Base-by-base conservation (phyloP, 2,797 vertebrate species). In the Smutsia temminckii region DNA sequence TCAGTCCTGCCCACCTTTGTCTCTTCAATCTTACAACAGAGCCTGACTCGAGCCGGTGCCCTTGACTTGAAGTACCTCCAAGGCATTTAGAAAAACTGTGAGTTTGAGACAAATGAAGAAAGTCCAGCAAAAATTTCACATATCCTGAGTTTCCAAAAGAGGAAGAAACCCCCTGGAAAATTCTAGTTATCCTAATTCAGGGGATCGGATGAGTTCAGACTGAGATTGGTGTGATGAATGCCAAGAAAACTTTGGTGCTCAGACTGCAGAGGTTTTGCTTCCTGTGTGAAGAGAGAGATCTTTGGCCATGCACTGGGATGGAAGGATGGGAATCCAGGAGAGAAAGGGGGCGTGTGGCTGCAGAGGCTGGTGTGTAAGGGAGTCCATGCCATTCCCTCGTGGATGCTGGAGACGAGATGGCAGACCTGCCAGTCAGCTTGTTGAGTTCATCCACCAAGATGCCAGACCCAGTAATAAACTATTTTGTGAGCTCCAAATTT, bases 121-220 rank as follows among this genome's bases (percentile, higher is more conserved):
- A 14, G 14, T 53, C 72, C 88, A 92, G 37, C 25, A 11, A 64
- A 91, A 78, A 37, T 21, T 23, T 84, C 20, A 6, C 75, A 25
- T 88, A 34, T 79, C 34, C 32, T 64, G n/a, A 18, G 37, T 61
- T 40, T 64, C 64, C 53, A 83, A 81, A 94, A 88, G 51, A 75
- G 40, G 80, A 4, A 42, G 71, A 92, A 85, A n/a, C 53, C 77
- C 55, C 53, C 80, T 53, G 25, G 34, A 86, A 93, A 93, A 72
- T 53, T 80, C 64, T 80, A 59, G 13, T 72, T 93, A 91, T 97
- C 71, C 23, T 71, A 89, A 93, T 77, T 81, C 57, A 94, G 32
- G 4, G 78, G 13, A 42, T 32, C 27, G 37, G 21, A 68, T 17
- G 42, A 68, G 18, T 68, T 85, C 42, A 32, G 20, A 37, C 29